Conservation (phyloP, 2,113 vertebrate genomes). For the Prietella phreatophila region DNA sequence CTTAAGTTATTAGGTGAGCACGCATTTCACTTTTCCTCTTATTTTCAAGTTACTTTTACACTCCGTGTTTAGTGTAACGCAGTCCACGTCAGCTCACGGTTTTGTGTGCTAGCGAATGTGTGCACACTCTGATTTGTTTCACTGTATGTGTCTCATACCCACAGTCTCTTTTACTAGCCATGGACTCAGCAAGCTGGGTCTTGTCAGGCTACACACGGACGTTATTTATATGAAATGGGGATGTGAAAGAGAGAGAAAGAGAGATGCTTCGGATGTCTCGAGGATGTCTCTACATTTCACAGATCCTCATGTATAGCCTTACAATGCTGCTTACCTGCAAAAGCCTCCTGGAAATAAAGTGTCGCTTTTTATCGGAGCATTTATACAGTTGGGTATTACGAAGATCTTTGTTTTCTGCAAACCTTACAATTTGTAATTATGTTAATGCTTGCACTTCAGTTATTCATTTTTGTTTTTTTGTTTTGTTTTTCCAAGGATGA, state of each 20-base stretch:
- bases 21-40: neutral
- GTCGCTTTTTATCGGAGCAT: constrained; percentile 57
- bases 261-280: constrained; percentile 32
- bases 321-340: constrained; percentile 62
- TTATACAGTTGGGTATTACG: constrained; percentile 58
- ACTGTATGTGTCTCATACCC: constrained; percentile 13
- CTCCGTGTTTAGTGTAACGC: neutral
- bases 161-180: constrained; percentile 17
- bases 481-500: constrained; percentile 60
- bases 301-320: constrained; percentile 56
- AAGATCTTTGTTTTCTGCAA: constrained; percentile 45
- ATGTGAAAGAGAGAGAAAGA: neutral
- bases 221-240: constrained; percentile 52
- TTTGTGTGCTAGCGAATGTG: constrained; percentile 19
- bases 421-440: constrained; percentile 57
- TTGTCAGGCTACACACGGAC: constrained; percentile 37
- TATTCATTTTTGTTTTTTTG: constrained; percentile 42
- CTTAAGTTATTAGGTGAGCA: constrained; percentile 15
- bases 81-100: constrained; percentile 4
- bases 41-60: neutral
- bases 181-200: constrained; percentile 35
- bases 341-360: constrained; percentile 52
- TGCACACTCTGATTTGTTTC: constrained; percentile 3
- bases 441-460: constrained; percentile 67
- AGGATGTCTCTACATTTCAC: constrained; percentile 45